Percentiles rank a stretch among this genome's conserved stretches.
Conservation (phyloP, 2,888 invertebrate species). For the Strigamia transsilvanica region DNA sequence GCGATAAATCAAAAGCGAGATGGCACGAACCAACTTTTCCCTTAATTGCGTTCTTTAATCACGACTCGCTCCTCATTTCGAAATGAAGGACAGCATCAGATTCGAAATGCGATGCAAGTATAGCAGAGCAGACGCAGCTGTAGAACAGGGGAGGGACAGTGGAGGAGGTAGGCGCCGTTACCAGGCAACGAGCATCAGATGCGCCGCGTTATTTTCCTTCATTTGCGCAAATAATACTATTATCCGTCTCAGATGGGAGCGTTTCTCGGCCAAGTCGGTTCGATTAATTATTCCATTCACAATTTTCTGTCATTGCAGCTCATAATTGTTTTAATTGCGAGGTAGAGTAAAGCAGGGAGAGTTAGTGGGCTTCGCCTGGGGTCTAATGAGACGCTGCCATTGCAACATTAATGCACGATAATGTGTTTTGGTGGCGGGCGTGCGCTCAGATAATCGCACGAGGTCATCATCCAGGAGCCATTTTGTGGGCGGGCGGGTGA, state of each 20-base stretch:
- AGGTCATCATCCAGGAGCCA: slow-evolving; percentile 31
- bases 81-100: slow-evolving; percentile 37
- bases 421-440: slow-evolving; percentile 37
- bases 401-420: slow-evolving; percentile 44
- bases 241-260: slow-evolving; percentile 33
- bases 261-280: slow-evolving; percentile 23
- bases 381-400: slow-evolving; percentile 32
- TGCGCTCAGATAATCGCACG: slow-evolving; percentile 13
- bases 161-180: neutral
- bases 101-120: slow-evolving; percentile 35
- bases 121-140: slow-evolving; percentile 25
- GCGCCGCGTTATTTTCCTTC: slow-evolving; percentile 31
- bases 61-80: slow-evolving; percentile 36
- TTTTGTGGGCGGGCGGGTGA: slow-evolving; percentile 14
- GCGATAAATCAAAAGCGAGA: slow-evolving; percentile 52
- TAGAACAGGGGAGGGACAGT: slow-evolving; percentile 16
- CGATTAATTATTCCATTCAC: slow-evolving; percentile 39
- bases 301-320: slow-evolving; percentile 34
- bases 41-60: slow-evolving; percentile 44
- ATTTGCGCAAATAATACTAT: slow-evolving; percentile 44
- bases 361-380: slow-evolving; percentile 28
- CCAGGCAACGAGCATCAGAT: slow-evolving; percentile 27
- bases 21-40: slow-evolving; percentile 39
- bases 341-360: slow-evolving; percentile 20
- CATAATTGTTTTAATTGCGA: slow-evolving; percentile 42